Base-by-base conservation (phyloP, 2,113 vertebrate genomes). In the Colius striatus region DNA sequence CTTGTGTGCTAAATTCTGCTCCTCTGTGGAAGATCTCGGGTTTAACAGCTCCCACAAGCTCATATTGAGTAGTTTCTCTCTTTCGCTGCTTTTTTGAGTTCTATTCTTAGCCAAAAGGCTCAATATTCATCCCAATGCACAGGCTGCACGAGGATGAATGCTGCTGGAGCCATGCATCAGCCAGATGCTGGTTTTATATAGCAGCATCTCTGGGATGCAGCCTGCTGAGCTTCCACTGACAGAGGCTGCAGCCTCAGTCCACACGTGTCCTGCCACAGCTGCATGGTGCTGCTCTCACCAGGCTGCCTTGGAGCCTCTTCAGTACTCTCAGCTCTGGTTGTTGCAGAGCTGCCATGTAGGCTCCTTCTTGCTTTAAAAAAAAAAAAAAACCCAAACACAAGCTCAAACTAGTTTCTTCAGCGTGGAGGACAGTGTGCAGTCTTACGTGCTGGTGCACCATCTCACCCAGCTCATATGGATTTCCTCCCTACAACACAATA, bases 201-300 rank as follows among this genome's bases (percentile, higher is more conserved):
- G 30, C 55, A 55, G 43, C 51, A 36, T n/a, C 30, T 72, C 89
- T 26, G 38, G 48, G 57, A 18, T 22, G 32, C 30, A 60, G 84
- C n/a, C 11, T 25, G 23, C 11, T 0, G 3, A 20, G 60, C 47
- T 30, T 30, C 54, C 11, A 26, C 57, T 45, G 83, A 26, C 9
- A 41, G 29, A 26, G 34, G 15, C 65, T n/a, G 58, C 53, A 50
- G 51, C 48, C 58, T 30, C 53, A 84, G 32, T 4, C 58, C 29
- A 6, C 1, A 1, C 0, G 0, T 32, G 79, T 48, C 47, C n/a
- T 47, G 14, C 53, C 51, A 7, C 0, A 5, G 30, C 53, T 58
- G 30, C 3, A 13, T 1, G 16, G 47, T 51, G 48, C 11, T 3
- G 6, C 7, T 58, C 25, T 32, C 71, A 7, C 11, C 5, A 17